These are phyloP conservation scores for Stictonetta naevosa DNA, from an alignment of 2,113 vertebrate genomes.

Conservation along the genomic window DNA sequence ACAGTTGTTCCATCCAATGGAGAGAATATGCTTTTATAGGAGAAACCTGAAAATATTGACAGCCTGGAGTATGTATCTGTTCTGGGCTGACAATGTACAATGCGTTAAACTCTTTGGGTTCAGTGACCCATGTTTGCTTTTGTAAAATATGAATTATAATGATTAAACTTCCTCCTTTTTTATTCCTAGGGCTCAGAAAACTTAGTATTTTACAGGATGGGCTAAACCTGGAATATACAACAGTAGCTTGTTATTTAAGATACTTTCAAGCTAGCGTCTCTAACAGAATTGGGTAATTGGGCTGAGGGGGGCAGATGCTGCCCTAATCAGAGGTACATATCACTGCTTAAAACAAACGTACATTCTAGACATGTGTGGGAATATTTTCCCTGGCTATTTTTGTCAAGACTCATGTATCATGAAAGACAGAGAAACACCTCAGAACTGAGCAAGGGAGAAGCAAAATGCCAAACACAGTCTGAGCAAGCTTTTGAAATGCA, in stretches of 20 bases:
- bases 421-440: slow-evolving; percentile 8
- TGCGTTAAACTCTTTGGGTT: neutral
- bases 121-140: neutral
- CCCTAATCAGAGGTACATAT: neutral
- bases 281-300: neutral
- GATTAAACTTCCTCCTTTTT: neutral
- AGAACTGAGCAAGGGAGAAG: neutral
- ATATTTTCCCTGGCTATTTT: slow-evolving; percentile 23
- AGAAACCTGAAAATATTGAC: neutral
- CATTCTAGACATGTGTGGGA: neutral
- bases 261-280: neutral
- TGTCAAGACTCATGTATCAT: neutral
- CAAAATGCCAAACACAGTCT: neutral
- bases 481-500: neutral
- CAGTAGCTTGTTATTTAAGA: neutral
- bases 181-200: neutral
- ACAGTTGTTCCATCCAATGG: neutral
- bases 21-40: neutral
- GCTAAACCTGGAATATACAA: neutral
- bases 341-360: neutral
- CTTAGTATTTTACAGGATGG: neutral
- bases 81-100: neutral
- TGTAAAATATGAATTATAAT: neutral
- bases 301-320: neutral
- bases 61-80: neutral